Percentiles rank a stretch among this genome's conserved stretches.
Conservation (phyloP, 1,140 invertebrate species). For the Aleiodes sp. region DNA sequence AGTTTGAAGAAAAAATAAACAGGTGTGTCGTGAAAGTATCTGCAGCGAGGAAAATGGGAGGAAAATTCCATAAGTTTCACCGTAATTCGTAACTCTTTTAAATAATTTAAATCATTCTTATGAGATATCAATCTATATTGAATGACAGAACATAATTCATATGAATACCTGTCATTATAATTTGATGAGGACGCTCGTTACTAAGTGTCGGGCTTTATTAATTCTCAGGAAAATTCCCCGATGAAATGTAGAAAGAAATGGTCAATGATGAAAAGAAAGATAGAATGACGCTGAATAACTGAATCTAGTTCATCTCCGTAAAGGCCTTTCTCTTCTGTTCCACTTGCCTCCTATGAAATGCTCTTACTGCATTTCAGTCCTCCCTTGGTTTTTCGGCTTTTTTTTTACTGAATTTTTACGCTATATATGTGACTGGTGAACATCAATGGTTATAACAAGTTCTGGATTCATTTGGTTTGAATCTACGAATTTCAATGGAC, state of each 20-base stretch:
- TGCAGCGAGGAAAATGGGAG: no score
- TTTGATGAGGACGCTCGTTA: neutral
- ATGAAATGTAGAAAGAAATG: conserved; percentile 39
- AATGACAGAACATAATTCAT: no score
- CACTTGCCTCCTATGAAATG: conserved; percentile 53
- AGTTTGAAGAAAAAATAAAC: no score
- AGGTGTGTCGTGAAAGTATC: no score
- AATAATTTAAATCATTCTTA: no score
- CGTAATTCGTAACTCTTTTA: no score
- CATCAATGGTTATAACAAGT: conserved; percentile 63
- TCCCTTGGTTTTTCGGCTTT: conserved; percentile 41
- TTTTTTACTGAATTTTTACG: no score
- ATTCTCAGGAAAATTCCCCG: conserved; percentile 1
- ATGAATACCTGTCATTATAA: no score
- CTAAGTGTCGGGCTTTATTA: neutral
- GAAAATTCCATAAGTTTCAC: no score
- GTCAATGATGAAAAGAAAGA: conserved; percentile 41
- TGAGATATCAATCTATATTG: no score
- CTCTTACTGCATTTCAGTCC: conserved; percentile 16
- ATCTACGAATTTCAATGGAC: conserved; percentile 47
- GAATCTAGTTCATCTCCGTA: conserved; percentile 65
- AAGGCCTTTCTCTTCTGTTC: conserved; percentile 66
- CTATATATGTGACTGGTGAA: conserved; percentile 26
- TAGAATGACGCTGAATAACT: conserved; percentile 44
- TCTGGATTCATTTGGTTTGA: conserved; percentile 50